Percentiles rank a stretch among this genome's conserved stretches.
Conservation (phyloP, 2,888 invertebrate genomes). For the Bedellia somnulentella region DNA sequence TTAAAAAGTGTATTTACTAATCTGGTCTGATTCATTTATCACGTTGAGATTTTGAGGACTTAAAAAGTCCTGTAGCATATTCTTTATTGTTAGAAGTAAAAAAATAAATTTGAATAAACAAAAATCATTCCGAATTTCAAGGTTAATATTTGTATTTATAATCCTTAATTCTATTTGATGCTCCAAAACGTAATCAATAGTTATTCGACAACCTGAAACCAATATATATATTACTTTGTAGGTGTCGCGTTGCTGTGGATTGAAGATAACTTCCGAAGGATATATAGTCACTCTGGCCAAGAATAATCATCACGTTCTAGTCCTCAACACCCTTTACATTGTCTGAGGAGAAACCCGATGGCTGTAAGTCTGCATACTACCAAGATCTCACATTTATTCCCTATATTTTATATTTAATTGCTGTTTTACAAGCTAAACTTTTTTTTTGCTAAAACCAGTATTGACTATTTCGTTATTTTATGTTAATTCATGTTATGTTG, state of each 20-base stretch:
- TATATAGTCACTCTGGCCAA: constrained; percentile 96
- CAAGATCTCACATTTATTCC: constrained; percentile 62
- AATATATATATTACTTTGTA: constrained; percentile 52
- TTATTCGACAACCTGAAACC: too few species aligned
- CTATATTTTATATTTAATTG: constrained; percentile 58
- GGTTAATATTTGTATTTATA: too few species aligned
- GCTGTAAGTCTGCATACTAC: constrained; percentile 62
- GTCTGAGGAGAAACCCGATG: constrained; percentile 69
- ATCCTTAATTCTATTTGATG: too few species aligned
- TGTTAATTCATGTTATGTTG: constrained; percentile 41
- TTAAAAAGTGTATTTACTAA: too few species aligned
- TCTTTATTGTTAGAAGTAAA: too few species aligned
- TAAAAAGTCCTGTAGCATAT: too few species aligned
- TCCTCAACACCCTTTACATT: constrained; percentile 92
- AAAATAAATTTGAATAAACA: too few species aligned
- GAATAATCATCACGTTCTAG: constrained; percentile 98
- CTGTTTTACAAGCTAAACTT: constrained; percentile 57
- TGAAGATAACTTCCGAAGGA: constrained; percentile 96
- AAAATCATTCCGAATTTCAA: too few species aligned
- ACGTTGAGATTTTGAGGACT: too few species aligned
- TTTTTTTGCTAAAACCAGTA: constrained; percentile 60
- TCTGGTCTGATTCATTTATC: too few species aligned
- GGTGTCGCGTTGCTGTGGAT: constrained; percentile 96
- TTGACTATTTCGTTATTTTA: constrained; percentile 54
- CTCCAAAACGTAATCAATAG: too few species aligned